A percentile compares a stretch with the other conserved stretches of the same genome.
Evolutionary conservation across 2,797 vertebrate genomes (phyloP).

Genomic region (Spizella passerina): DNA sequence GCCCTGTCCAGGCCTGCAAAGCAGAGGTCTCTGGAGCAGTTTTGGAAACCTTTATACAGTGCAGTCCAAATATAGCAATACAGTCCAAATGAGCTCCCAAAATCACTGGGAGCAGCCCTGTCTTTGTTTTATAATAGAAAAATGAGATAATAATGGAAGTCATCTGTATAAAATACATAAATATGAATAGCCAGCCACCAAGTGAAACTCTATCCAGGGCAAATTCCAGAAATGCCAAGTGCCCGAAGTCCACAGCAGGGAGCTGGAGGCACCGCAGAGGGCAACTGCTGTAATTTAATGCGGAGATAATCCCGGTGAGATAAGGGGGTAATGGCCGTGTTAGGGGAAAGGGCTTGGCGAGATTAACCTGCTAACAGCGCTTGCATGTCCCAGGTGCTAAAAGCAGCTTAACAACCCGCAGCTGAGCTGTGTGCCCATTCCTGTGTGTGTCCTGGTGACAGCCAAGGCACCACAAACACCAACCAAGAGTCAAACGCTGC

Average conservation of each 20-base stretch:
- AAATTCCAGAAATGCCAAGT: neutral
- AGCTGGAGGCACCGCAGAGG: neutral
- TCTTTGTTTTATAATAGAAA: neutral
- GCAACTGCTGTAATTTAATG: neutral
- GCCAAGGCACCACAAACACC: neutral
- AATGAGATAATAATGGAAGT: neutral
- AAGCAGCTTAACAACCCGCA: neutral
- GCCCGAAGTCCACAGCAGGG: fast-evolving
- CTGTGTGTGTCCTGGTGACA: neutral
- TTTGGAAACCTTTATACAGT: neutral
- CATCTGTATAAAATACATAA: neutral
- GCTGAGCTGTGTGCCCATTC: neutral
- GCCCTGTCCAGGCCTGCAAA: neutral
- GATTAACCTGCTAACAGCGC: neutral
- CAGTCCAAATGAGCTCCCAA: neutral
- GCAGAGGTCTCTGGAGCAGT: neutral
- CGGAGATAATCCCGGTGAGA: neutral
- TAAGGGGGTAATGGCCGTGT: neutral
- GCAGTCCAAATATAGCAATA: fast-evolving
- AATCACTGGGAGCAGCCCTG: neutral
- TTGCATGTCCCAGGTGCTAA: neutral
- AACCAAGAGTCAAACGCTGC: neutral
- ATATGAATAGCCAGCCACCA: fast-evolving
- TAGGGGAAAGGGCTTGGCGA: neutral
- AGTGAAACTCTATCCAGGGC: neutral